Conservation (phyloP, 2,888 invertebrate genomes). For the Spisula solida region DNA sequence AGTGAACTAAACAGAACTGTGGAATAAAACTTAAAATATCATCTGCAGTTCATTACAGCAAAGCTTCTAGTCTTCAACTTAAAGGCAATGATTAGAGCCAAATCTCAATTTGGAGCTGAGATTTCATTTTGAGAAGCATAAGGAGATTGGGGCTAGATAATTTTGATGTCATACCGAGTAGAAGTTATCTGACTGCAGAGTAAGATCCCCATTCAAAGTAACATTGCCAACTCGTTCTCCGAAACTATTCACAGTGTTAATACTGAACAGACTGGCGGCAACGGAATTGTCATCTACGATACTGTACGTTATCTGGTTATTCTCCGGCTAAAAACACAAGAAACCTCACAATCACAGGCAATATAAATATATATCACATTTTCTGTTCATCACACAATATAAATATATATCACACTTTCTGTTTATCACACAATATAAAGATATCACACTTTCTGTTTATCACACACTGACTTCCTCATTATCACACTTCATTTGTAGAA, state of each 20-base stretch:
- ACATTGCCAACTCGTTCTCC: constrained; percentile 38
- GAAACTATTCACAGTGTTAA: constrained; percentile 53
- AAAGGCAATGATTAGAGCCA: not conserved
- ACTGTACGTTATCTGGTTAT: constrained; percentile 73
- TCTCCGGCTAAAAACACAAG: constrained; percentile 64
- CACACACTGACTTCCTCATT: too few relatives aligned
- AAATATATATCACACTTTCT: too few relatives aligned
- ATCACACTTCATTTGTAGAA: too few relatives aligned
- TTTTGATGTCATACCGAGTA: constrained; percentile 46
- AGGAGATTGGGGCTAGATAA: not conserved
- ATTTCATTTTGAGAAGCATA: too few relatives aligned
- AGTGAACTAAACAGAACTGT: too few relatives aligned
- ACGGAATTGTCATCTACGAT: constrained; percentile 76
- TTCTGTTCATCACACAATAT: too few relatives aligned
- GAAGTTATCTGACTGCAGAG: not conserved
- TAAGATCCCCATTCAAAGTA: constrained; percentile 34
- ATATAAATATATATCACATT: too few relatives aligned
- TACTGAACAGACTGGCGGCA: constrained; percentile 71
- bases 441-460: too few relatives aligned
- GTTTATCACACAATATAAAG: too few relatives aligned
- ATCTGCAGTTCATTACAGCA: too few relatives aligned
- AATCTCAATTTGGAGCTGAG: not conserved
- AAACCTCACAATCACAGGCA: not conserved
- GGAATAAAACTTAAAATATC: too few relatives aligned
- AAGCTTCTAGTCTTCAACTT: too few relatives aligned